These are phyloP conservation scores for Chlamydotis undulata DNA, from an alignment of 2,113 vertebrate genomes.

Conservation along the genomic window DNA sequence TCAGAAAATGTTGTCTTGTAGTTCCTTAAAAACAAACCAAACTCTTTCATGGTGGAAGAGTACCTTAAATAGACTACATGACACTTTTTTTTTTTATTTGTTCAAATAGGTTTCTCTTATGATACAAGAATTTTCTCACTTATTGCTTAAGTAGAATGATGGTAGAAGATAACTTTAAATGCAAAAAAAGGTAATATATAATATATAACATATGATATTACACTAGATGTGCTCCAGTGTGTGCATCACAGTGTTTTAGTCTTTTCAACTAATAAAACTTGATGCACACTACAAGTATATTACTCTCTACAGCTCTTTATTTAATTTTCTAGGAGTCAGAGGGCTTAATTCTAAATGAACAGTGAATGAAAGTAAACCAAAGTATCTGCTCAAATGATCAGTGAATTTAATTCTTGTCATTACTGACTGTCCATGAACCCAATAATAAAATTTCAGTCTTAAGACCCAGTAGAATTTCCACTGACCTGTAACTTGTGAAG, in stretches of 20 bases:
- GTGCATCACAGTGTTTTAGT: background rate
- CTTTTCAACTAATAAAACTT: background rate
- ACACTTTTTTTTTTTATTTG: background rate
- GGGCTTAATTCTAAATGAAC: background rate
- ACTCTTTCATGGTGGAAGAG: background rate
- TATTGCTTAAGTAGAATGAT: background rate
- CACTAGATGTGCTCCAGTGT: background rate
- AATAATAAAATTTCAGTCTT: background rate
- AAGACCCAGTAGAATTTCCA: background rate
- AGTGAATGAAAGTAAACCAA: background rate
- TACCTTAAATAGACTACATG: background rate
- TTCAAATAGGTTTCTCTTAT: background rate
- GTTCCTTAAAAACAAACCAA: background rate
- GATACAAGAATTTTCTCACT: background rate
- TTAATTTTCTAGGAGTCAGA: background rate
- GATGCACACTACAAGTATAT: background rate
- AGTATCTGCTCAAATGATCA: background rate
- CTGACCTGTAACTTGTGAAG: background rate
- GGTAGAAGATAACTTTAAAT: background rate
- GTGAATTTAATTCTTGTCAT: background rate
- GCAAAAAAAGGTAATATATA: background rate
- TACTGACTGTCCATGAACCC: background rate
- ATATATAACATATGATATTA: background rate
- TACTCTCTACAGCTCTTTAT: background rate
- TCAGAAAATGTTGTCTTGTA: background rate